Conservation (phyloP, 2,888 invertebrate genomes). For the Cheilosia variabilis region DNA sequence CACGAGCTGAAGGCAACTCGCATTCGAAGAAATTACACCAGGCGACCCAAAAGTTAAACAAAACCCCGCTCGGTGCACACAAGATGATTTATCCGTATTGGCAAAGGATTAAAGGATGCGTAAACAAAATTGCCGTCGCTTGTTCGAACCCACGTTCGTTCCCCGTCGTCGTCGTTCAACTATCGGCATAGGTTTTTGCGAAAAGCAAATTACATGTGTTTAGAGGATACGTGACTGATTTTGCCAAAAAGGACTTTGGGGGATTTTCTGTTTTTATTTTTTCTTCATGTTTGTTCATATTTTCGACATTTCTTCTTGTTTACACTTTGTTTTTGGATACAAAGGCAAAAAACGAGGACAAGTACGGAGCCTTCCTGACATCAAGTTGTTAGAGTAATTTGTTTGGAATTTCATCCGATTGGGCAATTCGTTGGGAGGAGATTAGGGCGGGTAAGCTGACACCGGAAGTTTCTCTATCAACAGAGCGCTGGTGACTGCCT, state of each 20-base stretch:
- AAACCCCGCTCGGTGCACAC: slow-evolving; percentile 15
- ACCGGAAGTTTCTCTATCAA: slow-evolving; percentile 32
- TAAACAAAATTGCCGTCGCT: slow-evolving; percentile 40
- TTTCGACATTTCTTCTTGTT: slow-evolving; percentile 24
- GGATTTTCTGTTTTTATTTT: slow-evolving; percentile 4
- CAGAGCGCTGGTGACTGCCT: slow-evolving; percentile 23
- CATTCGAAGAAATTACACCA: slow-evolving; percentile 29
- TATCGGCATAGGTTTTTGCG: slow-evolving; percentile 29
- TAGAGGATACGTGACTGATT: slow-evolving; percentile 66
- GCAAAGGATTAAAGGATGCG: slow-evolving; percentile 62
- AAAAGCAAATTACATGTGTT: slow-evolving; percentile 70
- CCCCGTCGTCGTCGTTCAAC: neutral
- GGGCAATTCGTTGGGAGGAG: slow-evolving; percentile 5
- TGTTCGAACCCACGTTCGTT: slow-evolving; percentile 35
- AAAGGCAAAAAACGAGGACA: slow-evolving; percentile 8
- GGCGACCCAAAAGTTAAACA: slow-evolving; percentile 5
- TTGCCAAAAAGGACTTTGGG: slow-evolving; percentile 44
- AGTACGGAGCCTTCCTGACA: slow-evolving; percentile 46
- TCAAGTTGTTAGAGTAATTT: slow-evolving; percentile 57
- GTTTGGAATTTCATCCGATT: slow-evolving; percentile 51
- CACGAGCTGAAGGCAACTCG: slow-evolving; percentile 5
- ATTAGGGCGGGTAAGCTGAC: slow-evolving; percentile 20
- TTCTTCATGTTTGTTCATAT: slow-evolving; percentile 4
- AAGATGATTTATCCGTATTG: slow-evolving; percentile 50
- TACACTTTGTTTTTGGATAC: slow-evolving; percentile 29